A percentile compares a stretch with the other conserved stretches of the same genome.
phyloP scores from a whole-genome alignment of 2,113 vertebrate species.

The Maccullochella peelii region DNA sequence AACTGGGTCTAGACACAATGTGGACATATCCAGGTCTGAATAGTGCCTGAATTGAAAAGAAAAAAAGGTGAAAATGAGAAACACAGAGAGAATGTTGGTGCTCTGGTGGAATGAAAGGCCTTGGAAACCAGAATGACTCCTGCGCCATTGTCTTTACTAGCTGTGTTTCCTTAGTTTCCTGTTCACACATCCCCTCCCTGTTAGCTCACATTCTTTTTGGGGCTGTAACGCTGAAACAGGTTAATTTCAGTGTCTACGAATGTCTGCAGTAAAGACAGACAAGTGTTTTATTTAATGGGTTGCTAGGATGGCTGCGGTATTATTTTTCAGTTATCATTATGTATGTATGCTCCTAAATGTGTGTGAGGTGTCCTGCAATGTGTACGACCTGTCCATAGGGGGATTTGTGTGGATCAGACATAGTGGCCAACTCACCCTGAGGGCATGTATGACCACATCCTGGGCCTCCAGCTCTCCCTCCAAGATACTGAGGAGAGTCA shows the following conservation, averaged over 20 bases:
- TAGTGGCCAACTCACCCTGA: conserved; percentile 88
- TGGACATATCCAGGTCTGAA: background rate
- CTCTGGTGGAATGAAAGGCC: conserved; percentile 23
- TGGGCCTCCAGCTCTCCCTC: conserved; percentile 98
- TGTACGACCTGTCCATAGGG: background rate
- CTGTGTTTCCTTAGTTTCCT: conserved; percentile 74
- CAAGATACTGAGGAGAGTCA: conserved; percentile 96
- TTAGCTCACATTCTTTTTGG: conserved; percentile 63
- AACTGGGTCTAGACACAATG: background rate
- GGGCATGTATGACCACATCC: conserved; percentile 96
- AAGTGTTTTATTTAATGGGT: conserved; percentile 1
- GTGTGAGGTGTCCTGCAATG: background rate
- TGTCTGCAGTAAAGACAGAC: background rate
- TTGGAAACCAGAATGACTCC: conserved; percentile 54
- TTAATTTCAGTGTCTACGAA: conserved; percentile 19
- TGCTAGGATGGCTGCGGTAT: background rate
- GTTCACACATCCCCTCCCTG: conserved; percentile 72
- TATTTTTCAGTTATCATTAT: background rate
- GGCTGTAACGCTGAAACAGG: conserved; percentile 41
- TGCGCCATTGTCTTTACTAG: conserved; percentile 67
- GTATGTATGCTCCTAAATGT: background rate
- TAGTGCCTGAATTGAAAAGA: background rate
- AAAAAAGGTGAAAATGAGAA: background rate
- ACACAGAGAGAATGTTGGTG: conserved; percentile 4
- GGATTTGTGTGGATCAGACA: conserved; percentile 20